A percentile compares a stretch with the other conserved stretches of the same genome.
Evolutionary conservation across 2,113 vertebrate genomes (phyloP).

Genomic region (Triplophysa siluroides): DNA sequence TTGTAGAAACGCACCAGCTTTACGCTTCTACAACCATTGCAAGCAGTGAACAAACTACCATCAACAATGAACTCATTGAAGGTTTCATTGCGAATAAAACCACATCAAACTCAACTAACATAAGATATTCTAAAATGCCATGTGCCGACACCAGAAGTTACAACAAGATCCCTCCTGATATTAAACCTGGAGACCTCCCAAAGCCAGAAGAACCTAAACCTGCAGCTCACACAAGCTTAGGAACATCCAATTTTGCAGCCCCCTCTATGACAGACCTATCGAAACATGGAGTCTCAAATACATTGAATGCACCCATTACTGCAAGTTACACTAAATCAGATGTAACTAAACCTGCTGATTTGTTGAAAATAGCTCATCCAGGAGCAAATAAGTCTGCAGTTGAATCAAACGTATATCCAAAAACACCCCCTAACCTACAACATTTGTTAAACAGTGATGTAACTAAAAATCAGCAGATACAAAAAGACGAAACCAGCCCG

Average conservation of each 20-base stretch:
- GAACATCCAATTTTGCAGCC: conserved; percentile 1
- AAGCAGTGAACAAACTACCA: neutral
- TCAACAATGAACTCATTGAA: conserved; percentile 23
- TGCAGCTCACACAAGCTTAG: neutral
- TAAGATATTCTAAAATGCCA: conserved; percentile 16
- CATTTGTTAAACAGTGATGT: neutral
- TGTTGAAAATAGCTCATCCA: neutral
- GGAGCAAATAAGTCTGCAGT: neutral
- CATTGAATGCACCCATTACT: neutral
- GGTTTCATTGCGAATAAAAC: conserved; percentile 14
- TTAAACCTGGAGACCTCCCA: conserved; percentile 10
- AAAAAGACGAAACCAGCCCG: neutral
- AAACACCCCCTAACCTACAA: neutral
- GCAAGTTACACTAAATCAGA: neutral
- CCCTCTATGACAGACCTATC: conserved; percentile 18
- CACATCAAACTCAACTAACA: neutral
- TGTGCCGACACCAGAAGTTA: conserved; percentile 27
- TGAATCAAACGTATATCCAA: neutral
- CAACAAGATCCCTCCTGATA: conserved; percentile 24
- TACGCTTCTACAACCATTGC: conserved; percentile 19
- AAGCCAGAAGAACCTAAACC: conserved; percentile 3
- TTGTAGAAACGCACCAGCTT: neutral
- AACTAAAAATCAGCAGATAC: neutral
- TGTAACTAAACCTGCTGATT: neutral
- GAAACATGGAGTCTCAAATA: neutral